A percentile compares a stretch with the other conserved stretches of the same genome.
phyloP scores from a whole-genome alignment of 1,140 invertebrate genomes.

The Drosophila sproati region DNA sequence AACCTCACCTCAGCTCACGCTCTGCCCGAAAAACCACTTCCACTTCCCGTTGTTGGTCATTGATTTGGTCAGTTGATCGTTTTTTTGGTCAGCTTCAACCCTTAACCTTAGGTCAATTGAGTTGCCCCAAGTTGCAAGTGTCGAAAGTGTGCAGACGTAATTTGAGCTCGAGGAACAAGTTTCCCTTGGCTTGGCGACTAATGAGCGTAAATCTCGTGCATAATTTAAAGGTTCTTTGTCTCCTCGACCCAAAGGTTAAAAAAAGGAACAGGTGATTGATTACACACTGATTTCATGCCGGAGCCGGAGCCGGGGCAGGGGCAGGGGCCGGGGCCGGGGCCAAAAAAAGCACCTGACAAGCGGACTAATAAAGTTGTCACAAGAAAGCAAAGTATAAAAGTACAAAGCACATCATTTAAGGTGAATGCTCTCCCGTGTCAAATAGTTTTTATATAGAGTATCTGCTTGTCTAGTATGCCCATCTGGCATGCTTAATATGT shows the following conservation, averaged over 20 bases:
- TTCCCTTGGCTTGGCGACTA: background rate
- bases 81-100: constrained; percentile 43
- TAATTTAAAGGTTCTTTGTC: constrained; percentile 1
- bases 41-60: constrained; percentile 69
- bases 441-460: constrained; percentile 1
- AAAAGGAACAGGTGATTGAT: constrained; percentile 2
- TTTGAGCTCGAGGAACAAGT: constrained; percentile 5
- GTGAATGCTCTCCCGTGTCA: no score
- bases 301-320: no score
- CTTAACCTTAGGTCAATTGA: constrained; percentile 46
- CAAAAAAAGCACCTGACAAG: no score
- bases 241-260: constrained; percentile 8
- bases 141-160: constrained; percentile 29
- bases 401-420: no score
- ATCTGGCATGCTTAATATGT: constrained; percentile 15
- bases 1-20: no score
- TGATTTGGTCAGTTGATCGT: constrained; percentile 21
- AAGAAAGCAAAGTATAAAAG: background rate
- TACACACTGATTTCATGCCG: constrained; percentile 5
- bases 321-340: no score
- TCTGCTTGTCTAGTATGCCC: background rate
- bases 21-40: constrained; percentile 61
- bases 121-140: constrained; percentile 10
- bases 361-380: background rate
- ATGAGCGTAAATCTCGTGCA: constrained; percentile 25